Base-by-base conservation (phyloP, 1,140 invertebrate species). In the Cecropterus lyciades region DNA sequence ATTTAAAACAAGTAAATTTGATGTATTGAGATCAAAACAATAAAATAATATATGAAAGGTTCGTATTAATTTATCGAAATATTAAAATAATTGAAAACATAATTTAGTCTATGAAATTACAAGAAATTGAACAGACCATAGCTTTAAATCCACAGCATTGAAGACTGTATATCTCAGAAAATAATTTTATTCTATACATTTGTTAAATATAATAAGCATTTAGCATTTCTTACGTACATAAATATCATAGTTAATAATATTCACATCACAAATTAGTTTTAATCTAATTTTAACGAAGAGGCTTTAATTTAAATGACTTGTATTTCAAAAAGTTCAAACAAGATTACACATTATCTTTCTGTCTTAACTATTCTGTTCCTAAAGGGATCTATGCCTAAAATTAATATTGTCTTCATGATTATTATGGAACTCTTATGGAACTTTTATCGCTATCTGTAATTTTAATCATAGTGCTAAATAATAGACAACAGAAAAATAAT, bases 161-260 rank as follows among this genome's bases (percentile, higher is more conserved):
- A 76, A 79, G 73, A 79, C 77, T 79, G 76, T 79, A 76, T 71
- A 65, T 75, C 67, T 64, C 59, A 63, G 15, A 69, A 63, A 69
- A 65, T 63, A 63, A 64, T 64, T 69, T 69, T 64, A 69, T 64
- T 64, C 60, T 69, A 69, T 69, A 69, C 67, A 69, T 69, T 69
- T 69, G 67, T 69, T 69, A 63, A 57, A 52, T 69, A 69, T 69
- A 33, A 57, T 69, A 69, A 60, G 57, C 59, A 63, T 62, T 67
- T 37, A 60, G 57, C 59, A 49, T 62, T 67, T 49, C 56, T 59
- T 46, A 59, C 40, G 6, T 59, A 60, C 57, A 59, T 59, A 11
- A 59, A 27, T 33, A 59, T 27, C 55, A 30, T 59, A 48, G 24
- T 46, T 46, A 56, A 24, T 40, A n/a, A 9, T 33, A 33, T 11